phyloP scores from a whole-genome alignment of 2,888 invertebrate genomes.

The Andrena marginata region DNA sequence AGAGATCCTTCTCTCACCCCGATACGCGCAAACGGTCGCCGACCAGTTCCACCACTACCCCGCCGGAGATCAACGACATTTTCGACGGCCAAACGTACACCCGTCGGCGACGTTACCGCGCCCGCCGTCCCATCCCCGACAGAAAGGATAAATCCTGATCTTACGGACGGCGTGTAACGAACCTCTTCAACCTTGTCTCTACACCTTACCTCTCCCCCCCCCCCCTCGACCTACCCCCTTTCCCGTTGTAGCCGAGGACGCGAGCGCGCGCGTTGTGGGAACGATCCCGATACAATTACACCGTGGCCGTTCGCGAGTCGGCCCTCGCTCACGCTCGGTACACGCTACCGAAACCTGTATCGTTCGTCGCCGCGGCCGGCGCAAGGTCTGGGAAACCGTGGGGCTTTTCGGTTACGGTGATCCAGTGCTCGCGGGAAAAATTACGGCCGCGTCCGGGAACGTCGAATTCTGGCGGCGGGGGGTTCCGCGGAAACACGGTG shows the following conservation, averaged over 20 bases:
- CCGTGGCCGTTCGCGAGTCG: not conserved
- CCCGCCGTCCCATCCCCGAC: not conserved
- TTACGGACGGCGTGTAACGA: slow-evolving; percentile 34
- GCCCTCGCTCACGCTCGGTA: not conserved
- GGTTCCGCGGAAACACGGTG: not conserved
- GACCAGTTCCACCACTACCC: slow-evolving; percentile 67
- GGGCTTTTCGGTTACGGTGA: not conserved
- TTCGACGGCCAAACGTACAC: slow-evolving; percentile 52
- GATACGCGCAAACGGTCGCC: slow-evolving; percentile 67
- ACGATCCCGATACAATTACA: slow-evolving; percentile 41
- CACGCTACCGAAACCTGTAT: slow-evolving; percentile 8
- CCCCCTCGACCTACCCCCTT: too few relatives aligned
- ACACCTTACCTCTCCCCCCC: not conserved
- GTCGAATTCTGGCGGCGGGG: too few relatives aligned
- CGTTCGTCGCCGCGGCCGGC: not conserved
- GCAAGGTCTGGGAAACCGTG: not conserved
- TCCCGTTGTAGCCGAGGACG: not conserved
- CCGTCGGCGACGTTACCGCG: slow-evolving; percentile 28
- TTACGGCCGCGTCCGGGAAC: not conserved
- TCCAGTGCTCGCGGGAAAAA: slow-evolving; percentile 12
- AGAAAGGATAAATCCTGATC: slow-evolving; percentile 57
- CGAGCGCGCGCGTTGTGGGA: slow-evolving; percentile 10
- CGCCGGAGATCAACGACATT: slow-evolving; percentile 68
- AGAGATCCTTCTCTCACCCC: slow-evolving; percentile 62
- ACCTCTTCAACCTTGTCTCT: slow-evolving; percentile 3